Evolutionary conservation across 2,797 vertebrate species (phyloP).

Genomic region (Ctenosaura bakeri): DNA sequence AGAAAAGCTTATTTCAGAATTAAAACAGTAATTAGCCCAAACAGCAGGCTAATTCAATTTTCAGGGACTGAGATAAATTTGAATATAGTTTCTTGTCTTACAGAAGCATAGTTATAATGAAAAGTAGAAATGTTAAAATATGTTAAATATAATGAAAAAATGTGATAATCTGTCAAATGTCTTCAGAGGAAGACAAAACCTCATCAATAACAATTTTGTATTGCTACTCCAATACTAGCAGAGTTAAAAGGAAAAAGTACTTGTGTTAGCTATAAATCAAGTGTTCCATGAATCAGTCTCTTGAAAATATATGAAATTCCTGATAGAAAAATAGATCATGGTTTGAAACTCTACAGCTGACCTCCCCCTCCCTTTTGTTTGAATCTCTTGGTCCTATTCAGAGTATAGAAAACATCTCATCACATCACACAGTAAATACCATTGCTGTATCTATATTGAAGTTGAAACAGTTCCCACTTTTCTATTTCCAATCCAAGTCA

Average conservation of each 20-base stretch:
- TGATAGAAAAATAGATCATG: neutral
- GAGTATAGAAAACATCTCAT: neutral
- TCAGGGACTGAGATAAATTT: neutral
- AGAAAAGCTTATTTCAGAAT: neutral
- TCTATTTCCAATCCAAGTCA: too few relatives aligned
- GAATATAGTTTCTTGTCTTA: neutral
- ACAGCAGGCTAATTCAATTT: neutral
- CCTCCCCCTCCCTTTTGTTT: neutral
- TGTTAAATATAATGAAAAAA: neutral
- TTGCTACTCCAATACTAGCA: neutral
- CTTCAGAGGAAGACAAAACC: neutral
- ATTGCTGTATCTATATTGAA: neutral
- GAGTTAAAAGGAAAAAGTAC: slow-evolving; percentile 17
- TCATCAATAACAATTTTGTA: slow-evolving; percentile 16
- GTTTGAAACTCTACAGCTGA: neutral
- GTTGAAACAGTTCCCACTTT: too few relatives aligned
- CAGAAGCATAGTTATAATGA: neutral
- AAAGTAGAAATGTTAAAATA: neutral
- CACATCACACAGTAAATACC: neutral
- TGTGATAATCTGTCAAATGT: neutral
- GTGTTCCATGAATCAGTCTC: neutral
- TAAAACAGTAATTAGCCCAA: neutral
- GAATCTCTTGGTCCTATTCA: neutral
- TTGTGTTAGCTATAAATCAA: slow-evolving; percentile 13
- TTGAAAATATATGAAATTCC: neutral